Conservation (phyloP, 2,797 vertebrate genomes). For the Vultur gryphus region DNA sequence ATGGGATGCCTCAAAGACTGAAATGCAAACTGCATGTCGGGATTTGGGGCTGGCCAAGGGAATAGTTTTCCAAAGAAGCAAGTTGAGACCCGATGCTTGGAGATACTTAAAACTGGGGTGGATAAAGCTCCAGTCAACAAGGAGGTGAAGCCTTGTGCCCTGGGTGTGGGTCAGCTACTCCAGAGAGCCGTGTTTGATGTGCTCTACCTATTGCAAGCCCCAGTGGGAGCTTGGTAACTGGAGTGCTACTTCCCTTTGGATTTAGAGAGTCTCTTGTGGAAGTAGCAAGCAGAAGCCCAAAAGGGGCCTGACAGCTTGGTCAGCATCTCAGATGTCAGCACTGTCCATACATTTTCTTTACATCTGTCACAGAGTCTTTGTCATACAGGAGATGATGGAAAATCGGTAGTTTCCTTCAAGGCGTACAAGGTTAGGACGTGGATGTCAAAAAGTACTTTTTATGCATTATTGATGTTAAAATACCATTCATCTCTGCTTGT, state of each 20-base stretch:
- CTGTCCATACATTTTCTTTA: not conserved
- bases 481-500: not conserved
- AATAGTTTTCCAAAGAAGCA: not conserved
- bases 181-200: not conserved
- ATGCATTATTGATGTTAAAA: not conserved
- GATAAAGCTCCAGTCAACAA: not conserved
- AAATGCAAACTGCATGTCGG: not conserved
- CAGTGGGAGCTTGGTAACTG: not conserved
- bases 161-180: not conserved
- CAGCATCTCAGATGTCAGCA: not conserved
- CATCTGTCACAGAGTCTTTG: not conserved
- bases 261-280: not conserved
- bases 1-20: not conserved
- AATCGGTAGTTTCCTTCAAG: accelerated
- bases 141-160: not conserved
- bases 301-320: not conserved
- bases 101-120: not conserved
- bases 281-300: not conserved
- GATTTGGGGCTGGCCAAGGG: not conserved
- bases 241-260: not conserved
- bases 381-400: not conserved
- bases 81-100: not conserved
- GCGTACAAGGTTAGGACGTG: accelerated
- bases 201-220: not conserved
- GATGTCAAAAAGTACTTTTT: not conserved